Conservation (phyloP, 1,140 invertebrate species). For the Philopotamus ludificatus region DNA sequence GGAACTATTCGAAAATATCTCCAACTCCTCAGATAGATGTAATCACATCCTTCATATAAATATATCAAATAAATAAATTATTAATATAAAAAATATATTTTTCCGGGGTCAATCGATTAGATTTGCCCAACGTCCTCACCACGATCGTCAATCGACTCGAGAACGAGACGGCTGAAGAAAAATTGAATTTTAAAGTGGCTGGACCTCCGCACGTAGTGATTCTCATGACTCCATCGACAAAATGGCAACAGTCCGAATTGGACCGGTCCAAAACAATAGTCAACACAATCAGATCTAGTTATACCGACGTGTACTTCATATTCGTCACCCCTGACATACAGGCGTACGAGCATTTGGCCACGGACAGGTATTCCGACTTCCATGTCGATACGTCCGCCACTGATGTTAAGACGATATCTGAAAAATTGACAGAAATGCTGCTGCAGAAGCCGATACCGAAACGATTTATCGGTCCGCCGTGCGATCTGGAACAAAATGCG, state of each 20-base stretch:
- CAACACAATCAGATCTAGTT: constrained; percentile 46
- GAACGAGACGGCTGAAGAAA: constrained; percentile 46
- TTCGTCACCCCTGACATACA: constrained; percentile 47
- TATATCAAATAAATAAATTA: constrained; percentile 19
- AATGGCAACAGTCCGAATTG: constrained; percentile 46
- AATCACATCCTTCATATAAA: constrained; percentile 35
- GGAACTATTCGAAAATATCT: constrained; percentile 45
- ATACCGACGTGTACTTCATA: constrained; percentile 51
- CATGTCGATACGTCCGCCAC: constrained; percentile 45
- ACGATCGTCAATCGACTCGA: constrained; percentile 45
- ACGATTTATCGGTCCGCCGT: constrained; percentile 48
- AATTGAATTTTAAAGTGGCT: constrained; percentile 43
- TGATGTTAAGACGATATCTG: constrained; percentile 43
- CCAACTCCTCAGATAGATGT: constrained; percentile 50
- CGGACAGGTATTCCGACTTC: constrained; percentile 34
- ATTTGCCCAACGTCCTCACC: constrained; percentile 50
- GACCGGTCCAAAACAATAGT: constrained; percentile 47
- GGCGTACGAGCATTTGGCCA: constrained; percentile 40
- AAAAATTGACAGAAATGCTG: constrained; percentile 46
- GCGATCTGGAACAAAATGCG: constrained; percentile 45
- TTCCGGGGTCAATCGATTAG: constrained; percentile 53
- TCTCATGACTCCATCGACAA: constrained; percentile 48
- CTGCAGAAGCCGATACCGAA: constrained; percentile 47
- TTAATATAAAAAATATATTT: constrained; percentile 18
- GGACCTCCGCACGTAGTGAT: constrained; percentile 49